Evolutionary conservation across 2,888 invertebrate genomes (phyloP).

Genomic region (Meganola albula): DNA sequence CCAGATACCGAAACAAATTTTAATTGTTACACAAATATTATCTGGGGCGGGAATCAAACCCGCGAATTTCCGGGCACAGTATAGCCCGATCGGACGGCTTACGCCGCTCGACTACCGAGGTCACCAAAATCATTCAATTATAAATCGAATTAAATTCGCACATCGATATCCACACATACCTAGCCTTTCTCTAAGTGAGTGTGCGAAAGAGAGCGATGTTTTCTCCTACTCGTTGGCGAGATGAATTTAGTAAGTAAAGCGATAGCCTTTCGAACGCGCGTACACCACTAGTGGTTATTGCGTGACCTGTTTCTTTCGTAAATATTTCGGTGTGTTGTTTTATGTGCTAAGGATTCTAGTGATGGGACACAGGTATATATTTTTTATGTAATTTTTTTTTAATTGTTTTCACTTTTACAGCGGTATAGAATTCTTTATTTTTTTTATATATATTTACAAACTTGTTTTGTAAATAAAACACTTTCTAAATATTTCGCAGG

Average conservation of each 20-base stretch:
- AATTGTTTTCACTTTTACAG: constrained; percentile 5
- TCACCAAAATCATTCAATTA: too few species aligned
- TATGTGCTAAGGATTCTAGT: constrained; percentile 33
- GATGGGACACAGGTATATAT: constrained; percentile 28
- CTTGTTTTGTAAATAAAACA: not conserved
- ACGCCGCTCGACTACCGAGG: too few species aligned
- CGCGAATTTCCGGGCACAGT: too few species aligned
- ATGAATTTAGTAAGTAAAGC: constrained; percentile 56
- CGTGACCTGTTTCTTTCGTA: constrained; percentile 45
- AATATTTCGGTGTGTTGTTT: constrained; percentile 36
- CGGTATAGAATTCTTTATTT: not conserved
- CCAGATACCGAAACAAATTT: too few species aligned
- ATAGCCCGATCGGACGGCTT: too few species aligned
- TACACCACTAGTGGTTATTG: constrained; percentile 24
- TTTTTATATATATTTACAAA: not conserved
- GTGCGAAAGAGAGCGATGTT: constrained; percentile 54
- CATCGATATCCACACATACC: constrained; percentile 15
- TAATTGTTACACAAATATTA: too few species aligned
- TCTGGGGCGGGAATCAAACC: too few species aligned
- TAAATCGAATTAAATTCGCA: constrained; percentile 27
- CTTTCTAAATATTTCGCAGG: not conserved
- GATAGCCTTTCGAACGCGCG: constrained; percentile 43
- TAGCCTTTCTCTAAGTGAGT: constrained; percentile 32
- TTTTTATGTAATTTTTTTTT: constrained; percentile 18
- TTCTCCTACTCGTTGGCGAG: constrained; percentile 41